phyloP scores from a whole-genome alignment of 2,797 vertebrate species.

The Pelobates cultripes region DNA sequence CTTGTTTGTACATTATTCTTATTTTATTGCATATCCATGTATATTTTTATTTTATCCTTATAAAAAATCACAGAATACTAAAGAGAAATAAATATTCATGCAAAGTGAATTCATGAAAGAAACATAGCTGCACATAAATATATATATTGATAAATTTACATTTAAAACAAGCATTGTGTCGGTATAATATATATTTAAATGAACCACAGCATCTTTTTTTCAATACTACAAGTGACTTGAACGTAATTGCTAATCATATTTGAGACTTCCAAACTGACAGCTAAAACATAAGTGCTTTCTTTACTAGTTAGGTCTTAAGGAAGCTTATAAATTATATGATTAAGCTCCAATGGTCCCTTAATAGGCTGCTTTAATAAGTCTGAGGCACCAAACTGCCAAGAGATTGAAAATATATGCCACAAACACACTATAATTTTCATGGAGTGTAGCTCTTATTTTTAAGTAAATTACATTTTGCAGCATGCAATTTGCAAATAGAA shows the following conservation, averaged over 20 bases:
- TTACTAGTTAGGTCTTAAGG: slow-evolving; percentile 51
- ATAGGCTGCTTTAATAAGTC: slow-evolving; percentile 52
- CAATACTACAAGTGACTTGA: slow-evolving; percentile 18
- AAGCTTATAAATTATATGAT: slow-evolving; percentile 54
- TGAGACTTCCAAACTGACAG: slow-evolving; percentile 40
- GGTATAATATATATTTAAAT: slow-evolving; percentile 47
- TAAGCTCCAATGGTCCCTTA: slow-evolving; percentile 52
- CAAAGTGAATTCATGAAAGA: slow-evolving; percentile 12
- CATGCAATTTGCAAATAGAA: slow-evolving; percentile 52
- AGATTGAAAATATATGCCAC: slow-evolving; percentile 51
- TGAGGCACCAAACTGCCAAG: slow-evolving; percentile 43
- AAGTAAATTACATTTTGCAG: slow-evolving; percentile 55
- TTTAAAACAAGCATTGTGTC: slow-evolving; percentile 36
- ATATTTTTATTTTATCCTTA: slow-evolving; percentile 29
- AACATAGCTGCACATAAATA: slow-evolving; percentile 43
- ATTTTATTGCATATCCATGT: slow-evolving; percentile 1
- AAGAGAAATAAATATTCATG: slow-evolving; percentile 46
- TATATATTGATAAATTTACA: slow-evolving; percentile 39
- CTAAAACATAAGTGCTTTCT: slow-evolving; percentile 50
- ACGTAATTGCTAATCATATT: slow-evolving; percentile 47
- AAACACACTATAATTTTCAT: slow-evolving; percentile 54
- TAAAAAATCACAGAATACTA: slow-evolving; percentile 24
- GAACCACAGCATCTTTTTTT: slow-evolving; percentile 20
- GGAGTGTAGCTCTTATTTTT: slow-evolving; percentile 53
- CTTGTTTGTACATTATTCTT: not conserved